Evolutionary conservation across 1,140 invertebrate species (phyloP), one percentile per base, ranked within the genome.

Genomic region (Drosophila asahinai): DNA sequence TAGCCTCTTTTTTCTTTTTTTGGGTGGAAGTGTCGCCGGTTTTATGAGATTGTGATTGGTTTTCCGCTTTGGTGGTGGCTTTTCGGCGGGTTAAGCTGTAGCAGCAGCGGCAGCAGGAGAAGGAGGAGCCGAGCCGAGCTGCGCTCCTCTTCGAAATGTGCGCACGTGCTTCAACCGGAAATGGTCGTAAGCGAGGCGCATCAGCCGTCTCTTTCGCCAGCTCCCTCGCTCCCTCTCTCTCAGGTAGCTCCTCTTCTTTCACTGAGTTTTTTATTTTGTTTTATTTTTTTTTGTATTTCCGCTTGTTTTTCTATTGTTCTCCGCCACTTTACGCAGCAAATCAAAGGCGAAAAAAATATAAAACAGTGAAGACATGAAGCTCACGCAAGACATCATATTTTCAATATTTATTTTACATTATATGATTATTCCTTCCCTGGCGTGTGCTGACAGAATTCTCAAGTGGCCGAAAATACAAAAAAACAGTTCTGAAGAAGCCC

Each of bases 151-250:
- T 80, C 68, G 75, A 71, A 61, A 30, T 61, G 68, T 74, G 71
- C 71, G 90, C 90, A 92, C 90, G 90, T 92, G 90, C 90, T 92
- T 81, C 83, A 81, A 92, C 90, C 90, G 90, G 90, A 92, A 92
- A 90, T 68, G 86, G 78, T 70, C 81, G 84, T 89, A 89, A 90
- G 81, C 84, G 81, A 90, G 84, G 86, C 86, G 84, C 84, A 86
- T 90, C 84, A 72, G 59, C 83, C 52, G 66, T 68, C 83, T 66
- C 78, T 48, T 59, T 75, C 66, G 42, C 73, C 63, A 54, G n/a
- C 59, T 55, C 64, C 42, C 82, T 58, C 67, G 47, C 57, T 66
- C 55, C 30, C 22, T 52, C 74, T 54, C 47, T 19, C 43, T 11
- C 22, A 36, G 19, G 40, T 70, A 52, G 62, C 60, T 48, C 77